phyloP scores from a whole-genome alignment of 1,140 invertebrate species.

The Scaptodrosophila lebanonensis region DNA sequence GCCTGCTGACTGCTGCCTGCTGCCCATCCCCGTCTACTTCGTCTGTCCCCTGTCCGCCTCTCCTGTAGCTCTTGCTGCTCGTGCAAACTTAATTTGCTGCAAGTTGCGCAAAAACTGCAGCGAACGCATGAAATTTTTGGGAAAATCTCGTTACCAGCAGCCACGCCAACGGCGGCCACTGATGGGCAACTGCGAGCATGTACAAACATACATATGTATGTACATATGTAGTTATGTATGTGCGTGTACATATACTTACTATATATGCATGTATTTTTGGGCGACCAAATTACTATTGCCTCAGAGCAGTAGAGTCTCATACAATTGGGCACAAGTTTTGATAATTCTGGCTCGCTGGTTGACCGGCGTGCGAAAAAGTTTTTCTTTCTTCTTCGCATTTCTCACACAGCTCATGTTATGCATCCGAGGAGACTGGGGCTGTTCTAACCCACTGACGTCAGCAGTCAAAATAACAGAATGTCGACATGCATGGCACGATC shows the following conservation, averaged over 20 bases:
- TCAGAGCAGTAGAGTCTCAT: no score
- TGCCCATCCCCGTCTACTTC: slow-evolving; percentile 18
- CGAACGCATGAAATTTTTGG: slow-evolving; percentile 20
- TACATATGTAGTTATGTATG: no score
- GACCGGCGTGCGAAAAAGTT: neutral
- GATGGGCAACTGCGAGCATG: no score
- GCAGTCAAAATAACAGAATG: slow-evolving; percentile 22
- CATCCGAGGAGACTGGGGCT: neutral
- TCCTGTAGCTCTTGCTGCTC: neutral
- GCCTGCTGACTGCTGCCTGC: slow-evolving; percentile 43
- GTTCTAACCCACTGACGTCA: slow-evolving; percentile 47
- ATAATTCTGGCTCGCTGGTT: no score
- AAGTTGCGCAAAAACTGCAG: slow-evolving; percentile 70
- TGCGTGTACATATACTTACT: no score
- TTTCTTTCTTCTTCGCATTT: neutral
- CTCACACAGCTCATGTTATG: slow-evolving; percentile 32
- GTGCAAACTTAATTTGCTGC: slow-evolving; percentile 67
- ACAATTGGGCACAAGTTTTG: slow-evolving; percentile 20
- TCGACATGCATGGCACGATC: slow-evolving; percentile 29
- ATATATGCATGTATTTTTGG: no score
- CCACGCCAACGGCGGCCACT: no score
- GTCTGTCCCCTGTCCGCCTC: no score
- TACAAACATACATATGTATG: no score
- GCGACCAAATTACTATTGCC: no score
- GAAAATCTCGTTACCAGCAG: no score